Conservation (phyloP, 2,113 vertebrate species). For the Macrotus californicus region DNA sequence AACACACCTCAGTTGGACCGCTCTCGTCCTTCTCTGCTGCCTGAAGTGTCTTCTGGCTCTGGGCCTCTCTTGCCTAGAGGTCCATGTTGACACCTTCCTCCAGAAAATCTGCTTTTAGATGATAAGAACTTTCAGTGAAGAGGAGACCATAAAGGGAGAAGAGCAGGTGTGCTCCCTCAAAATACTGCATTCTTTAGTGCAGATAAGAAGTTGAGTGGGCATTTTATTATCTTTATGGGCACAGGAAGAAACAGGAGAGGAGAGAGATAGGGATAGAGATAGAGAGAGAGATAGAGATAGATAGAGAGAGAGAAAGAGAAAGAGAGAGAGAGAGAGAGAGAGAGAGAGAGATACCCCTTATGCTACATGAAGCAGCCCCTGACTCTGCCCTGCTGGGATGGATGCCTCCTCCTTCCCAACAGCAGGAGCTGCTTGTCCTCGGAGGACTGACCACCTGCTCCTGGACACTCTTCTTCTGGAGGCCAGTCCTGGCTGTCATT, state of each 20-base stretch:
- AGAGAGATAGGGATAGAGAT: neutral
- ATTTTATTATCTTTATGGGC: neutral
- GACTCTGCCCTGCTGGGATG: neutral
- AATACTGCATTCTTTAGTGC: neutral
- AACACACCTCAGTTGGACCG: neutral
- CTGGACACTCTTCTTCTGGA: neutral
- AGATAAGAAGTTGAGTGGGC: neutral
- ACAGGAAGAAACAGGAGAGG: neutral
- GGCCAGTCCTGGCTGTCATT: neutral
- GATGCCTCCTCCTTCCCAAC: accelerated
- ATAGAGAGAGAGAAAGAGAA: neutral
- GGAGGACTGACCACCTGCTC: neutral
- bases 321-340: neutral
- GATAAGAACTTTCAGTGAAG: neutral
- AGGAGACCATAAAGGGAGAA: neutral
- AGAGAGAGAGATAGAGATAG: neutral
- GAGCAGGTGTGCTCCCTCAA: neutral
- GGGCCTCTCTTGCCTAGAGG: neutral
- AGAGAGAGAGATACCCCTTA: neutral
- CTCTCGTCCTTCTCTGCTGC: too few species aligned
- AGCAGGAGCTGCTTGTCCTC: neutral
- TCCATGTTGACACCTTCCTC: neutral
- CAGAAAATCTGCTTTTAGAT: neutral
- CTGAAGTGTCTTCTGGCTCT: neutral
- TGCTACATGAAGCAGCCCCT: neutral